Percentiles rank a stretch among this genome's conserved stretches.
Conservation (phyloP, 2,797 vertebrate genomes). For the Acanthurus tractus region DNA sequence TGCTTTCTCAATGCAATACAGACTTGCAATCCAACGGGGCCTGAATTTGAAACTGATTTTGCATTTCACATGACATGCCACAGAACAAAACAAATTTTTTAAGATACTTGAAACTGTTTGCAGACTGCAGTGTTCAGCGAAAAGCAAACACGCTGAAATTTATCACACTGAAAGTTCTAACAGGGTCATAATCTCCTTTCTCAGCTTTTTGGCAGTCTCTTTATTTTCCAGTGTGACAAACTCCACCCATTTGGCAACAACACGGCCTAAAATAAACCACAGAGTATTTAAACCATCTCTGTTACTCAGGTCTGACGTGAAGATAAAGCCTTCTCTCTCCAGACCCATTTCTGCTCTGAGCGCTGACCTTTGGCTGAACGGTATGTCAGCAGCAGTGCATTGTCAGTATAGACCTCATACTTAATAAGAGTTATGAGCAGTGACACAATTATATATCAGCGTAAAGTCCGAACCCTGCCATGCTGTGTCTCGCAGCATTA, state of each 20-base stretch:
- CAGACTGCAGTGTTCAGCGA: background rate
- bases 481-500: conserved; percentile 45
- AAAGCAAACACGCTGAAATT: background rate
- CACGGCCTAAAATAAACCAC: conserved; percentile 51
- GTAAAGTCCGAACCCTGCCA: conserved; percentile 43
- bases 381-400: conserved; percentile 34
- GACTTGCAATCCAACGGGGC: background rate
- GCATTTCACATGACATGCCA: background rate
- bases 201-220: conserved; percentile 35
- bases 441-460: conserved; percentile 51
- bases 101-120: background rate
- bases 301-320: conserved; percentile 41
- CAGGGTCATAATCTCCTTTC: conserved; percentile 31
- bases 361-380: conserved; percentile 66
- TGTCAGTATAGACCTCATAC: conserved; percentile 56
- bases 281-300: conserved; percentile 40
- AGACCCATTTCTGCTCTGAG: conserved; percentile 33
- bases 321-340: conserved; percentile 42
- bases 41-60: background rate
- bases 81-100: background rate
- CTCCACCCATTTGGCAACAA: conserved; percentile 45
- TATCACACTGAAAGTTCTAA: conserved; percentile 11
- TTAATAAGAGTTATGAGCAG: conserved; percentile 65
- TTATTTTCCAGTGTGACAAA: conserved; percentile 52
- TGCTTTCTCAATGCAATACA: background rate